Evolutionary conservation across 2,113 vertebrate genomes (phyloP), one percentile per base, ranked within the genome.

Genomic region (Anhinga rufa): DNA sequence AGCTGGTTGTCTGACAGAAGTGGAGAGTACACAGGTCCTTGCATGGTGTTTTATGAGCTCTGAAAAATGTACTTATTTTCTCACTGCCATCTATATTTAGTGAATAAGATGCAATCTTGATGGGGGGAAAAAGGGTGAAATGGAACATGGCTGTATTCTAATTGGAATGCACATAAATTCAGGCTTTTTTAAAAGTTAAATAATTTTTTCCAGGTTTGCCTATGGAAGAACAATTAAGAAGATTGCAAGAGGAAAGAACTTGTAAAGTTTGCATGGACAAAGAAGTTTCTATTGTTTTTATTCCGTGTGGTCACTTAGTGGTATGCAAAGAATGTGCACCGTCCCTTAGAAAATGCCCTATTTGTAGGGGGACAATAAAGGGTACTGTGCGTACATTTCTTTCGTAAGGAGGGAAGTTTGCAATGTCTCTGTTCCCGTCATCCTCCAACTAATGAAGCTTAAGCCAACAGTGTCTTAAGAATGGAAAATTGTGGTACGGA

Each of bases 181-280:
- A 57, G 32, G 29, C 25, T 65, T 75, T 62, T 83, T 72, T 31
- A 70, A 82, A 86, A 34, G 14, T 40, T 44, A 65, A 34, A 36
- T 92, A 5, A 13, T 86, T 75, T 61, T 84, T 92, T 90, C 29
- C 78, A 99, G 98, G 98, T 91, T 94, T 99, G 52, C 98, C 98
- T 25, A 96, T 99, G 97, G 98, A 99, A 95, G 98, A 99, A 71
- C 98, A 99, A 24, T 68, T 99, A 87, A 98, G 98, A 92, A 97
- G 98, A 79, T 5, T 99, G 71, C 98, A 99, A 46, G 98, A 99
- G 74, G 98, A 99, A 94, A 93, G 98, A 95, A 99, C 98, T 3
- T 99, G 98, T 95, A 99, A 99, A 98, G 98, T 99, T 87, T 99
- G 98, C 96, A 98, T 99, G 98, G 98, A 99, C 96, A 98, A 96